Evolutionary conservation across 2,797 vertebrate genomes (phyloP).

Genomic region (Mormyrus proboscirostris): DNA sequence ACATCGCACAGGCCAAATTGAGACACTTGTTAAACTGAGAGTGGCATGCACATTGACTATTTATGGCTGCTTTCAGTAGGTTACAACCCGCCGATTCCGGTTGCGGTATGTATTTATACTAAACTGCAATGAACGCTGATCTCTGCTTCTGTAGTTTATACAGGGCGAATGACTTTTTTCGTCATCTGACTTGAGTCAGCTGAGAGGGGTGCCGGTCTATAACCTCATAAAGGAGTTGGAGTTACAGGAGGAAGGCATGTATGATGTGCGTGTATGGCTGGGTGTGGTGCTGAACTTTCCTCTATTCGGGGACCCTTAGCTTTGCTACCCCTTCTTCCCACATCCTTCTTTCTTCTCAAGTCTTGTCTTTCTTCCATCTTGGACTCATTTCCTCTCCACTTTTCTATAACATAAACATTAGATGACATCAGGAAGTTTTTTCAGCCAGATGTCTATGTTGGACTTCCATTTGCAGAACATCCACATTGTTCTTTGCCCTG

Average conservation of each 20-base stretch:
- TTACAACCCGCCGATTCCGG: no score
- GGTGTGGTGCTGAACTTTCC: not conserved
- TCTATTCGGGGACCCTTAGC: not conserved
- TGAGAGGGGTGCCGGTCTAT: not conserved
- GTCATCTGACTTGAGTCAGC: not conserved
- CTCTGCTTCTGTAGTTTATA: not conserved
- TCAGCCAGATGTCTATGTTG: not conserved
- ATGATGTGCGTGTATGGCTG: not conserved
- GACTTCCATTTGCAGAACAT: not conserved
- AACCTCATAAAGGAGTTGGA: not conserved
- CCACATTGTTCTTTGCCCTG: not conserved
- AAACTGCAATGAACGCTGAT: not conserved
- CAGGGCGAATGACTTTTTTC: not conserved
- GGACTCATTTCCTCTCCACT: not conserved
- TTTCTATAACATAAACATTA: not conserved
- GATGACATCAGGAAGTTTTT: not conserved
- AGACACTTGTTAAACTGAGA: not conserved
- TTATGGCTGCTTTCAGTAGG: not conserved
- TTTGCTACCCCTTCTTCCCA: not conserved
- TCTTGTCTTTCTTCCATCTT: not conserved
- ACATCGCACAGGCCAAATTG: not conserved
- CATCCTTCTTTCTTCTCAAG: constrained; percentile 3
- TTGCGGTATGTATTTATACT: not conserved
- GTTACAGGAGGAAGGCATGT: not conserved
- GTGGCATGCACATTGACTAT: not conserved